Base-by-base conservation (phyloP, 2,888 invertebrate genomes). In the Coremacera marginata region DNA sequence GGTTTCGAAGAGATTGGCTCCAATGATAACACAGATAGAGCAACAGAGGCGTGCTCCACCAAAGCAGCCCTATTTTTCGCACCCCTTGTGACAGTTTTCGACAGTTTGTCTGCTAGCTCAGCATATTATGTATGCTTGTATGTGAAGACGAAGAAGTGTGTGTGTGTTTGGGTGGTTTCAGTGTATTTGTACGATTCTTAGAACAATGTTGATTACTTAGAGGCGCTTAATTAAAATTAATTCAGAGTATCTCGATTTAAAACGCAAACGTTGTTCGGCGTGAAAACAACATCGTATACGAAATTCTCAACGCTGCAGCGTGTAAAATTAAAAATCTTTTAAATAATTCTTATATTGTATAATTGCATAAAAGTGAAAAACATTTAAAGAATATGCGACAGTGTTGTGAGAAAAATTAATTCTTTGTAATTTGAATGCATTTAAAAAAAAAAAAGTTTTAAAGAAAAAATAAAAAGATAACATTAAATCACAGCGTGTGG, bases 151-250 rank as follows among this genome's bases (percentile, higher is more conserved):
- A 57, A 14, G 71, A 19, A 3, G 62, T 37, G 19, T 51, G 14
- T 34, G 31, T 37, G 60, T 16, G 19, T 49, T 9, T 22, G 44
- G 68, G 55, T 34, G n/a, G 34, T 25, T 31, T 67, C 4, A 16
- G 31, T 75, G 67, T 55, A 27, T 49, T 37, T 8, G 22, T 72
- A 16, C 55, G 37, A 44, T 25, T 37, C 31, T 27, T 31, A 70
- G 70, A 68, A 80, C 81, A 79, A 79, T 82, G 81, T 80, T 80
- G 67, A 78, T 75, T 73, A 79, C 79, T 77, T 78, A 70, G 77
- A 73, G 73, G 77, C 78, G 81, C 84, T 83, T 84, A 84, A 85
- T 86, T 84, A 82, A 82, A 84, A 81, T 79, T 79, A 78, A 83
- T 81, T 81, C 81, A 76, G 79, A 63, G 79, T 81, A 81, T 82